phyloP scores from a whole-genome alignment of 2,113 vertebrate species.

The Oxyura jamaicensis region DNA sequence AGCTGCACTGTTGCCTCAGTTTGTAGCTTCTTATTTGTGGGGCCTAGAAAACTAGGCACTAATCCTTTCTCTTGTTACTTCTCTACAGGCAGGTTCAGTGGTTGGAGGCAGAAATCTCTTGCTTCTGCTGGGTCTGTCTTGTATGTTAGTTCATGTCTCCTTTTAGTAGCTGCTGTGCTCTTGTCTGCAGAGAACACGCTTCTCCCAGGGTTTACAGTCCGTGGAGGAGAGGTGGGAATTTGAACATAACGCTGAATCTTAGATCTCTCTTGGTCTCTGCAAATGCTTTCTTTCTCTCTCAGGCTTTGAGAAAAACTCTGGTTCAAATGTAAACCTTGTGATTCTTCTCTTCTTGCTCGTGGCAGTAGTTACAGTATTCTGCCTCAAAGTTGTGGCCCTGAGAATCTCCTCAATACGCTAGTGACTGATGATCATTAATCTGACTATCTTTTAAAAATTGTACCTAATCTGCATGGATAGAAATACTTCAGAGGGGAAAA shows the following conservation, averaged over 20 bases:
- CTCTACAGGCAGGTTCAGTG: conserved; percentile 22
- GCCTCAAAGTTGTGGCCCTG: not conserved
- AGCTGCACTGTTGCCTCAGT: not conserved
- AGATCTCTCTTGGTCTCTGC: not conserved
- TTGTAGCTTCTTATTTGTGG: not conserved
- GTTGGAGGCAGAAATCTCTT: not conserved
- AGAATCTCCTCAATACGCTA: not conserved
- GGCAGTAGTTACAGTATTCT: not conserved
- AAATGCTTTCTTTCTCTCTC: not conserved
- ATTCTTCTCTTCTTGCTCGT: not conserved
- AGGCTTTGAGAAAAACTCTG: not conserved
- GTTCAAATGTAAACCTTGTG: not conserved
- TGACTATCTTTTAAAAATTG: not conserved
- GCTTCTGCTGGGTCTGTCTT: not conserved
- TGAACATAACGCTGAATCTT: not conserved
- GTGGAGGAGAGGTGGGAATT: conserved; percentile 9
- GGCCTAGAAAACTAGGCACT: not conserved
- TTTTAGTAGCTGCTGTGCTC: not conserved
- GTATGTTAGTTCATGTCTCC: not conserved
- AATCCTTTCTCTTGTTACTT: conserved; percentile 6
- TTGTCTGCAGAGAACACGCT: not conserved
- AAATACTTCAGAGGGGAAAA: not conserved
- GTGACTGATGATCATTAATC: not conserved
- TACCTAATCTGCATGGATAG: not conserved
- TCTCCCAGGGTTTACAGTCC: not conserved